Percentiles rank a stretch among this genome's conserved stretches.
phyloP scores from a whole-genome alignment of 2,888 invertebrate genomes.

The Coenonympha arcania region DNA sequence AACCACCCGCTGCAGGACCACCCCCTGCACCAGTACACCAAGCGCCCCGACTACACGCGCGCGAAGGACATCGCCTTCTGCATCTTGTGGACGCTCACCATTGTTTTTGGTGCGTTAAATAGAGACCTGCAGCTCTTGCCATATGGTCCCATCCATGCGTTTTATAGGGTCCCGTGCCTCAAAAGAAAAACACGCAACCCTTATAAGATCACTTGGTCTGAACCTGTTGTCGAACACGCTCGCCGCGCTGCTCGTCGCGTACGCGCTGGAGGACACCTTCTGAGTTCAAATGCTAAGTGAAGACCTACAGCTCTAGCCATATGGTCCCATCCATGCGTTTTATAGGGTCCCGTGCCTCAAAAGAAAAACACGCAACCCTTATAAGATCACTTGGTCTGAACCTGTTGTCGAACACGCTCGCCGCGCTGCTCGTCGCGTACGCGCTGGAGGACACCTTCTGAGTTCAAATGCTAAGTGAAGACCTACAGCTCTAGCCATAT shows the following conservation, averaged over 20 bases:
- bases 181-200: too few relatives aligned
- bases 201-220: too few relatives aligned
- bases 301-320: background rate
- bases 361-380: too few relatives aligned
- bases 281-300: conserved; percentile 20
- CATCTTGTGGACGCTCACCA: background rate
- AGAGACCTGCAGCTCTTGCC: background rate
- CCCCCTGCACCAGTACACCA: too few relatives aligned
- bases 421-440: conserved; percentile 27
- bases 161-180: too few relatives aligned
- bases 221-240: conserved; percentile 65
- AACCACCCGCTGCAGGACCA: conserved; percentile 36
- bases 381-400: too few relatives aligned
- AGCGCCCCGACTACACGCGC: background rate
- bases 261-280: conserved; percentile 32
- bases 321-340: background rate
- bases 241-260: conserved; percentile 30
- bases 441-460: conserved; percentile 32
- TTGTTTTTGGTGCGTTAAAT: conserved; percentile 19
- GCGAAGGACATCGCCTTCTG: background rate
- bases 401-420: conserved; percentile 60
- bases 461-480: conserved; percentile 15
- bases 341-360: too few relatives aligned
- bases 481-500: background rate
- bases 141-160: background rate